Evolutionary conservation across 2,797 vertebrate genomes (phyloP).

Genomic region (Eulemur rubriventer): DNA sequence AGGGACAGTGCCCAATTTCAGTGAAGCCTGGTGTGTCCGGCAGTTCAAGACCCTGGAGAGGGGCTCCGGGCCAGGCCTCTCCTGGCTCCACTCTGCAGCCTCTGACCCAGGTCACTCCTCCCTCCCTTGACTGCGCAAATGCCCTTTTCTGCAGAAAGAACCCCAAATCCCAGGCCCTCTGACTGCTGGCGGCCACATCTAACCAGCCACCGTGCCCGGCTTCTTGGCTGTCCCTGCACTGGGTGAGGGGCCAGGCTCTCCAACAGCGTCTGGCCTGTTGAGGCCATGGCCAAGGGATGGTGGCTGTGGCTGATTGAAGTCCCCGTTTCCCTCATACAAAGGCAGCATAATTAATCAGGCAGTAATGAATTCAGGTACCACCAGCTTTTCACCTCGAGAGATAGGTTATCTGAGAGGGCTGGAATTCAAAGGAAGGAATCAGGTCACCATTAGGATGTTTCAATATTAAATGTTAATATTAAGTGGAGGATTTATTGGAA

Average conservation of each 20-base stretch:
- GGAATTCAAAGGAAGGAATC: slow-evolving; percentile 72
- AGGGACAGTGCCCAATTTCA: neutral
- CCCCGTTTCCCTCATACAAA: slow-evolving; percentile 66
- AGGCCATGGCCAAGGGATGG: slow-evolving; percentile 38
- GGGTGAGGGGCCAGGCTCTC: slow-evolving; percentile 12
- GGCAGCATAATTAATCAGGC: slow-evolving; percentile 83
- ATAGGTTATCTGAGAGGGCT: slow-evolving; percentile 60
- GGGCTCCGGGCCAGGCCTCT: neutral
- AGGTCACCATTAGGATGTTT: slow-evolving; percentile 36
- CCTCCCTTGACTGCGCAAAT: neutral
- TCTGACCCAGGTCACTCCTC: neutral
- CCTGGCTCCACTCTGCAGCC: neutral
- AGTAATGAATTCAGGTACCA: slow-evolving; percentile 82
- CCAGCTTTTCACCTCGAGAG: slow-evolving; percentile 78
- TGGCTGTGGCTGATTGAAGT: slow-evolving; percentile 73
- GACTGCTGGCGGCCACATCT: neutral
- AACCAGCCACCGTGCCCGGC: neutral
- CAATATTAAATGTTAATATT: slow-evolving; percentile 46
- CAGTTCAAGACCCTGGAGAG: neutral
- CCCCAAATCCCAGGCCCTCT: neutral
- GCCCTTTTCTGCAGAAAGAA: neutral
- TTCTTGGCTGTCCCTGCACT: slow-evolving; percentile 9
- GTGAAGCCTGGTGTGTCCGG: neutral
- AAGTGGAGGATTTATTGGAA: slow-evolving; percentile 43
- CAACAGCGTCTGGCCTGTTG: slow-evolving; percentile 31